These are phyloP conservation scores for Phataginus tricuspis DNA, from an alignment of 2,797 vertebrate species.

Conservation along the genomic window DNA sequence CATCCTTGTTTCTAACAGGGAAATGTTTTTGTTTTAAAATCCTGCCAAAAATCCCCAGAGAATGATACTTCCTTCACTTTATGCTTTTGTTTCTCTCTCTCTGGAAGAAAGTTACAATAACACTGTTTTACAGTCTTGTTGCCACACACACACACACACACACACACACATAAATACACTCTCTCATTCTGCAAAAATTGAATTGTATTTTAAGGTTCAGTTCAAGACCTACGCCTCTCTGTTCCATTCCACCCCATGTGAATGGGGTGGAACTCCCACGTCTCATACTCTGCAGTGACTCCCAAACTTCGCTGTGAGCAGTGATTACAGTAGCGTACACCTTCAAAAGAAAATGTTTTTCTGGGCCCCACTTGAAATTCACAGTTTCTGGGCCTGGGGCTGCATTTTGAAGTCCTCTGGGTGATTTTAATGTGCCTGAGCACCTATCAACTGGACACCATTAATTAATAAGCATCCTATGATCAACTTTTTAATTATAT, in stretches of 20 bases:
- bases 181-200: background rate
- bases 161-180: background rate
- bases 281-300: background rate
- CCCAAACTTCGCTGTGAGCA: background rate
- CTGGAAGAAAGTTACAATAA: constrained; percentile 34
- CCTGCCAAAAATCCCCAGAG: constrained; percentile 49
- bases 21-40: constrained; percentile 64
- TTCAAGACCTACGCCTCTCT: constrained; percentile 18
- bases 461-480: constrained; percentile 39
- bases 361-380: constrained; percentile 35
- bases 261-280: background rate
- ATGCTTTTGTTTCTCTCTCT: constrained; percentile 33
- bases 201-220: constrained; percentile 34
- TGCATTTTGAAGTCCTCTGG: constrained; percentile 38
- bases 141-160: background rate
- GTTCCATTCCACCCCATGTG: background rate
- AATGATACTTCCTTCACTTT: constrained; percentile 47
- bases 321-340: background rate
- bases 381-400: background rate
- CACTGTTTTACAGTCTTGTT: background rate
- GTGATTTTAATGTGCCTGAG: constrained; percentile 30
- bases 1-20: constrained; percentile 47
- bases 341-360: constrained; percentile 29
- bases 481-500: no score
- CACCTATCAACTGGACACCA: background rate